Conservation (phyloP, 2,888 invertebrate genomes). For the Parelbella ahira region DNA sequence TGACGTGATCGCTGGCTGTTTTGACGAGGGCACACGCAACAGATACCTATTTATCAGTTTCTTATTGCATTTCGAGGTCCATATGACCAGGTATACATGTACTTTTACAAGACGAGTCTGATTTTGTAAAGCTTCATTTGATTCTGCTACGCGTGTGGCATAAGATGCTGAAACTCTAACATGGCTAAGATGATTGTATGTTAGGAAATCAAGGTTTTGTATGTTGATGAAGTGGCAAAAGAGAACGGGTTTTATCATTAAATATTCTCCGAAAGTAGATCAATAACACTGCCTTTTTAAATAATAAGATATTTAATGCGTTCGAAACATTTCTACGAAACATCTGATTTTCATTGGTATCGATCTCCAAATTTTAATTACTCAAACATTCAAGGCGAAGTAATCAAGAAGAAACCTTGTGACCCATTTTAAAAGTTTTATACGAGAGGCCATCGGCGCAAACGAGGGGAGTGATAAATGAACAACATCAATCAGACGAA, state of each 20-base stretch:
- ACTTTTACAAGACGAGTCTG: too few relatives aligned
- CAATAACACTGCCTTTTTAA: too few relatives aligned
- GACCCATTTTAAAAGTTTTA: conserved; percentile 78
- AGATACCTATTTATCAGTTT: conserved; percentile 17
- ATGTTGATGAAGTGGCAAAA: too few relatives aligned
- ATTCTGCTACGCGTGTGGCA: too few relatives aligned
- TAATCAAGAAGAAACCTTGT: conserved; percentile 70
- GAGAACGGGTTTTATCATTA: too few relatives aligned
- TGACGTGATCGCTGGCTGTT: conserved; percentile 56
- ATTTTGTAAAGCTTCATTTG: too few relatives aligned
- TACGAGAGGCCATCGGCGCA: conserved; percentile 46
- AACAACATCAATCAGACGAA: conserved; percentile 75
- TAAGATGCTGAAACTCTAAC: too few relatives aligned
- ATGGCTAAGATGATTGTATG: too few relatives aligned
- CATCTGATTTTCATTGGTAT: conserved; percentile 36
- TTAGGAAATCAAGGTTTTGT: too few relatives aligned
- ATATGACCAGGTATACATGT: too few relatives aligned
- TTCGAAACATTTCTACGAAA: conserved; percentile 25
- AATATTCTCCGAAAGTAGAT: too few relatives aligned
- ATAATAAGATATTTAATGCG: too few relatives aligned
- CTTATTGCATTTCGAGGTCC: conserved; percentile 6
- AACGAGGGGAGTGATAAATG: conserved; percentile 79
- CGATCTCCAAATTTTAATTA: conserved; percentile 72
- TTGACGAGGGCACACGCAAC: conserved; percentile 47
- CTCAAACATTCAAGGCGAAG: conserved; percentile 55